Evolutionary conservation across 1,140 invertebrate species (phyloP).

Genomic region (Ylistrum balloti): DNA sequence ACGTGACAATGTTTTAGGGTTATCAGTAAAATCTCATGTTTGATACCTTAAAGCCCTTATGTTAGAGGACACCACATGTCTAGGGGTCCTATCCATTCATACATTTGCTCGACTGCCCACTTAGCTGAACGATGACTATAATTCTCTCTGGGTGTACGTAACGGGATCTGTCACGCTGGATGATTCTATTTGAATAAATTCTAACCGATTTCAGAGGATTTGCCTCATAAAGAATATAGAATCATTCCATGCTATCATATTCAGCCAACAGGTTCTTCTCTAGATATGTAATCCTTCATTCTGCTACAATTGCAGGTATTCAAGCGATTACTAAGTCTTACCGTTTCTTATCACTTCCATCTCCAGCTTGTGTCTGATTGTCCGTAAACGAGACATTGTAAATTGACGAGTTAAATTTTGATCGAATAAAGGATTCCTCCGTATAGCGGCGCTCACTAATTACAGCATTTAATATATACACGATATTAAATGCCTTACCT

Average conservation of each 20-base stretch:
- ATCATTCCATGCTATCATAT: slow-evolving; percentile 35
- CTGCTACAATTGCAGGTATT: not conserved
- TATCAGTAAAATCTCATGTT: not conserved
- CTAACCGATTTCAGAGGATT: slow-evolving; percentile 22
- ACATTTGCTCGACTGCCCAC: not conserved
- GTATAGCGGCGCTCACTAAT: not conserved
- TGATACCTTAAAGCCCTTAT: not conserved
- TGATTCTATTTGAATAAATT: not conserved
- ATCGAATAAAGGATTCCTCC: slow-evolving; percentile 24
- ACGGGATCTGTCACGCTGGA: not conserved
- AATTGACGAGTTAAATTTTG: slow-evolving; percentile 20
- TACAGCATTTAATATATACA: slow-evolving; percentile 25
- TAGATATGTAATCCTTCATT: slow-evolving; percentile 13
- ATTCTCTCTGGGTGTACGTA: slow-evolving; percentile 11
- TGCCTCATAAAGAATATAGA: slow-evolving; percentile 39
- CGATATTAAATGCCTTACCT: slow-evolving; percentile 21
- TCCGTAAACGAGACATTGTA: slow-evolving; percentile 11
- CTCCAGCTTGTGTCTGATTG: not conserved
- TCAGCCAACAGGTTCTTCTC: not conserved
- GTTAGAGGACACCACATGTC: not conserved
- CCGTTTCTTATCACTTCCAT: slow-evolving; percentile 10
- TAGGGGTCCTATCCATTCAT: slow-evolving; percentile 3
- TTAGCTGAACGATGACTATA: not conserved
- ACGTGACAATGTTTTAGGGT: slow-evolving; percentile 22
- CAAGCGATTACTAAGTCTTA: not conserved